A percentile compares a stretch with the other conserved stretches of the same genome.
phyloP scores from a whole-genome alignment of 1,140 invertebrate genomes.

The Formica exsecta region DNA sequence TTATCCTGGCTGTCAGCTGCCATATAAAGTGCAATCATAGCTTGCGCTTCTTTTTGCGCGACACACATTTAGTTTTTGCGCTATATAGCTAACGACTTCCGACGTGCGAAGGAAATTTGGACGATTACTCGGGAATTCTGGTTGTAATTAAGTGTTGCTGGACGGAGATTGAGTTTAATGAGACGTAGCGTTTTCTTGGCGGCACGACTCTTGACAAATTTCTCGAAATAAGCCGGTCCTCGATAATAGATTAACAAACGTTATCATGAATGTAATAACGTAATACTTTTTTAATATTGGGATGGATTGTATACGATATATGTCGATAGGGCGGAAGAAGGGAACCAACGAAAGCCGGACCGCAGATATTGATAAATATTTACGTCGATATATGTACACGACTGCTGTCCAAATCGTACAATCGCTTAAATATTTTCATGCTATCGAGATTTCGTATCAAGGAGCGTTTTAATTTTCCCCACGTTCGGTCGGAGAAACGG shows the following conservation, averaged over 20 bases:
- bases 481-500: background rate
- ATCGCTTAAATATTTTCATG: background rate
- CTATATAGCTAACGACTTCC: slow-evolving; percentile 34
- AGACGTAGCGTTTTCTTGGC: slow-evolving; percentile 11
- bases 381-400: background rate
- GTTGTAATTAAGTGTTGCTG: slow-evolving; percentile 44
- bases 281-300: background rate
- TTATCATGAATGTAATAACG: background rate
- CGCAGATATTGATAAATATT: background rate
- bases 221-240: background rate
- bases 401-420: slow-evolving; percentile 7
- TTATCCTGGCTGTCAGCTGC: background rate
- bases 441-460: slow-evolving; percentile 8
- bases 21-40: background rate
- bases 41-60: background rate
- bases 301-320: background rate
- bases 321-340: background rate
- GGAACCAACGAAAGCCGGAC: background rate
- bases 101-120: slow-evolving; percentile 43
- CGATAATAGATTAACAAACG: background rate
- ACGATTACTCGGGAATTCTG: slow-evolving; percentile 40
- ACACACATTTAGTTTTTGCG: slow-evolving; percentile 11
- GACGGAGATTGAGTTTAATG: slow-evolving; percentile 51
- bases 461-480: background rate
- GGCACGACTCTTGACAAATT: slow-evolving; percentile 23